Evolutionary conservation across 1,140 invertebrate species (phyloP), one percentile per base, ranked within the genome.

Genomic region (Branchinecta lynchi): DNA sequence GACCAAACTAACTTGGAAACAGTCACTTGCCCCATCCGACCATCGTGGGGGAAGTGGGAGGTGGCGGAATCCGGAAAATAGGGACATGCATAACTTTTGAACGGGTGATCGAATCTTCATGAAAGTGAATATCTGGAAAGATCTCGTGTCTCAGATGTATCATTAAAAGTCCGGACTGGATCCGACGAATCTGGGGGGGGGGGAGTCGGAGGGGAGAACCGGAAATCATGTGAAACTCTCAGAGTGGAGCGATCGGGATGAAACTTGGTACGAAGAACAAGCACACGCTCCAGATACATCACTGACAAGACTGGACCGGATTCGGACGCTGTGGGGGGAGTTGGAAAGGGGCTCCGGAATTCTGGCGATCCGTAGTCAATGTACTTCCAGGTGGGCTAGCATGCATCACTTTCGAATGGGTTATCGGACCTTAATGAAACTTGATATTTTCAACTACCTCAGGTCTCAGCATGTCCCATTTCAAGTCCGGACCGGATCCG

Each of bases 101-200:
- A 51, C n/a, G 46, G 46, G 46, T 51, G 46, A 51, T 51, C 46
- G 46, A n/a, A 51, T 51, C 46, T 51, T 51, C 9, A 51, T 51
- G 46, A 51, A 51, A 51, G 9, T 51, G 9, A n/a, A 51, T 51
- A 51, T 51, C 9, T 51, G n/a, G 46, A 51, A 51, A n/a, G 9
- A 51, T 51, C 46, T 51, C n/a, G n/a, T 51, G 46, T 51, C 46
- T 51, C 46, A 51, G 46, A 51, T 51, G 46, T n/a, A 9, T n/a
- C 46, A 51, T 51, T 51, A 9, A 9, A 9, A 51, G n/a, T 51
- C n/a, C 46, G 46, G n/a, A 51, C n/a, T n/a, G 46, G 46, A 51
- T 51, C 46, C 46, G 46, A n/a, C 9, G 46, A 51, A 9, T 9
- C n/a, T 9, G 46, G n/a, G n/a, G n/a, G n/a, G n/a, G n/a, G n/a